Percentiles rank a stretch among this genome's conserved stretches.
phyloP scores from a whole-genome alignment of 2,888 invertebrate genomes.

The Opisthograptis luteolata region DNA sequence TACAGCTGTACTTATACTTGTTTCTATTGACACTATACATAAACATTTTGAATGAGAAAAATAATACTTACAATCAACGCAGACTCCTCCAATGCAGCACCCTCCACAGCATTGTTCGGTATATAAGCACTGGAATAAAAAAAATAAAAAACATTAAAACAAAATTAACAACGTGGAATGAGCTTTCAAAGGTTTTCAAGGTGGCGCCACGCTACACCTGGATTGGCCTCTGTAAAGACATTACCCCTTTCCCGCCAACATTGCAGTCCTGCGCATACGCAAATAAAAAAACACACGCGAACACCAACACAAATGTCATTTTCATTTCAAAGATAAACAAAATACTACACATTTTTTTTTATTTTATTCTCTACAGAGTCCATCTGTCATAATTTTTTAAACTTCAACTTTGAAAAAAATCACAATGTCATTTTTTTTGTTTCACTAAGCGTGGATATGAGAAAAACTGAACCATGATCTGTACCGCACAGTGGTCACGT shows the following conservation, averaged over 20 bases:
- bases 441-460: too few species aligned
- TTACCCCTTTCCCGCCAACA: slow-evolving; percentile 67
- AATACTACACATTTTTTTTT: too few species aligned
- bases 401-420: too few species aligned
- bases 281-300: slow-evolving; percentile 38
- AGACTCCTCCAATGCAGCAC: slow-evolving; percentile 80
- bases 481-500: slow-evolving; percentile 15
- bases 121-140: slow-evolving; percentile 69
- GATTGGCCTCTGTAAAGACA: too few species aligned
- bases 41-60: not conserved
- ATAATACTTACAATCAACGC: slow-evolving; percentile 79
- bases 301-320: slow-evolving; percentile 32
- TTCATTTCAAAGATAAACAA: slow-evolving; percentile 13
- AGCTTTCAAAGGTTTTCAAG: too few species aligned
- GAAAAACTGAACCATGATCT: not conserved
- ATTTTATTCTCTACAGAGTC: not conserved
- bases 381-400: not conserved
- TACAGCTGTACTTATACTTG: too few species aligned
- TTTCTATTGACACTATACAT: too few species aligned
- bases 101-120: slow-evolving; percentile 85
- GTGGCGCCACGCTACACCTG: too few species aligned
- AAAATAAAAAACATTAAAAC: not conserved
- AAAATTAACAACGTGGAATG: not conserved
- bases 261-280: slow-evolving; percentile 66
- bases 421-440: too few species aligned